phyloP scores from a whole-genome alignment of 2,888 invertebrate genomes.

The Melanotus villosus region DNA sequence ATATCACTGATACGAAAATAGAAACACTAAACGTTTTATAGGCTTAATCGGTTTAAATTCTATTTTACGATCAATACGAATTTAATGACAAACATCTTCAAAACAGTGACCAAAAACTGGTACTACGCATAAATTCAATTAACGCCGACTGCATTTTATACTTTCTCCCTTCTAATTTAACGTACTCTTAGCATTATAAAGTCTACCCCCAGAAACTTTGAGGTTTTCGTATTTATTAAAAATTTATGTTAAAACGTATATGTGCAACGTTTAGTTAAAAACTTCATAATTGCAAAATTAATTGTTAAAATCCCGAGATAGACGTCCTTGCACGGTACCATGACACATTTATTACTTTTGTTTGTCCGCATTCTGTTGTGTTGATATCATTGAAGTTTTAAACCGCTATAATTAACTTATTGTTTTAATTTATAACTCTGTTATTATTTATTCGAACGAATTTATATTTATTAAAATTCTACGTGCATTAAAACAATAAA shows the following conservation, averaged over 20 bases:
- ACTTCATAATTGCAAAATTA: constrained; percentile 21
- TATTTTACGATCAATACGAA: constrained; percentile 29
- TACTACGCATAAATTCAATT: too few relatives aligned
- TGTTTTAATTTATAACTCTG: constrained; percentile 45
- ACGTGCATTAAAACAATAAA: constrained; percentile 4
- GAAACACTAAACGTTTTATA: constrained; percentile 38
- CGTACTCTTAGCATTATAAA: too few relatives aligned
- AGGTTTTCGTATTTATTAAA: too few relatives aligned
- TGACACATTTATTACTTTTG: constrained; percentile 17
- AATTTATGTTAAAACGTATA: too few relatives aligned
- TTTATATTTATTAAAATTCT: constrained; percentile 40
- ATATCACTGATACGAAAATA: constrained; percentile 40
- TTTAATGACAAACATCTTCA: constrained; percentile 11
- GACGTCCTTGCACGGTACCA: constrained; percentile 13
- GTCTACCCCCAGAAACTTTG: too few relatives aligned
- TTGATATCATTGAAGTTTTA: constrained; percentile 33
- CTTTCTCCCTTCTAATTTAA: too few relatives aligned
- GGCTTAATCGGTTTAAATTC: constrained; percentile 45
- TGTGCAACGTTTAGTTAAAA: too few relatives aligned
- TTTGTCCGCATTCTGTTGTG: constrained; percentile 38
- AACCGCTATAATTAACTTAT: constrained; percentile 43
- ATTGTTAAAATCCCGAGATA: constrained; percentile 15
- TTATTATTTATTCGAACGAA: constrained; percentile 38
- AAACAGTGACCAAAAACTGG: too few relatives aligned
- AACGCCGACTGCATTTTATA: too few relatives aligned